A percentile compares a stretch with the other conserved stretches of the same genome.
phyloP scores from a whole-genome alignment of 2,113 vertebrate genomes.

The Dolichotis patagonum region DNA sequence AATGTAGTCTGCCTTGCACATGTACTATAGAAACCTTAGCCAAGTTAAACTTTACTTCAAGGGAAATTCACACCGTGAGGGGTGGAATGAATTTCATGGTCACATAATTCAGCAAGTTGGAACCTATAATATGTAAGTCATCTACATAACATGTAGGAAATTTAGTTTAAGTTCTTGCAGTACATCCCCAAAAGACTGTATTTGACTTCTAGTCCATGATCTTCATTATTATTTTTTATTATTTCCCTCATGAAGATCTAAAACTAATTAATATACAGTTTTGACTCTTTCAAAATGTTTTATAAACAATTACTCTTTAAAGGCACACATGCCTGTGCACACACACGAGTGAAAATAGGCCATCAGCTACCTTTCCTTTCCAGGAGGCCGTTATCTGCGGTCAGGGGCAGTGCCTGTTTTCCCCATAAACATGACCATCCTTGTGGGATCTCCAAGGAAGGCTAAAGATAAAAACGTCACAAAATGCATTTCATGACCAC shows the following conservation, averaged over 20 bases:
- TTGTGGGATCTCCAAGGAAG: neutral
- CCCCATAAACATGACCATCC: neutral
- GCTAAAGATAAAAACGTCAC: neutral
- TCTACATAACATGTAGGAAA: neutral
- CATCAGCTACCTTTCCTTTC: neutral
- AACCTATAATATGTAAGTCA: neutral
- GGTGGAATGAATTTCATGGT: neutral
- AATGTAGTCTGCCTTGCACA: neutral
- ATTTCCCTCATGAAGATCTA: neutral
- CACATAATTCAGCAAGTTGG: neutral
- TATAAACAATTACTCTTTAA: neutral
- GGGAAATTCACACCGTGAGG: neutral
- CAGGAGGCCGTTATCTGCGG: neutral
- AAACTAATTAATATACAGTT: neutral
- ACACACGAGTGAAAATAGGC: neutral
- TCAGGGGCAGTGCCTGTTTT: neutral
- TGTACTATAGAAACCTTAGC: neutral
- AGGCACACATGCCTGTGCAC: neutral
- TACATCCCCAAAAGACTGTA: neutral
- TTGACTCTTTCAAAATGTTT: neutral
- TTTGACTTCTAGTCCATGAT: neutral
- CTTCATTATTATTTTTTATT: neutral
- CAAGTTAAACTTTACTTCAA: neutral
- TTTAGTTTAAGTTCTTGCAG: neutral
- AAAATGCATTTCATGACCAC: no score